Evolutionary conservation across 1,140 invertebrate genomes (phyloP).

Genomic region (Mactra quadrangularis): DNA sequence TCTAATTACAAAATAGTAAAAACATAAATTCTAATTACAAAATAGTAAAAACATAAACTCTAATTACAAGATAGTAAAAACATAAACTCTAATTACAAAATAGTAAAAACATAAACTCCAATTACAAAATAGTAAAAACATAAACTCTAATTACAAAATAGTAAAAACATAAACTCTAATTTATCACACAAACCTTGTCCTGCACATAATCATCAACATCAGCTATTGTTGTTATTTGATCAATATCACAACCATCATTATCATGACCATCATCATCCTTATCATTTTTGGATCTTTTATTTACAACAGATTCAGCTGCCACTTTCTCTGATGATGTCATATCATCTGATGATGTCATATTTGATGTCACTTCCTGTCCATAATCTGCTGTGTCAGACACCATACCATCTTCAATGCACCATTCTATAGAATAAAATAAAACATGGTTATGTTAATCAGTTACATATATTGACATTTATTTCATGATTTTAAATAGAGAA

Average conservation of each 20-base stretch:
- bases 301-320: no score
- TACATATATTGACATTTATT: no score
- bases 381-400: neutral
- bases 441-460: neutral
- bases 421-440: neutral
- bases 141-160: neutral
- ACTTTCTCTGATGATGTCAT: neutral
- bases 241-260: slow-evolving; percentile 19
- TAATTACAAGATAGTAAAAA: neutral
- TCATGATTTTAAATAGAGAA: no score
- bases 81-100: neutral
- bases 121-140: neutral
- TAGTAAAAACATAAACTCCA: neutral
- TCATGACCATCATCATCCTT: no score
- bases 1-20: neutral
- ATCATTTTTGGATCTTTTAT: no score
- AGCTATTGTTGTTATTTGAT: slow-evolving; percentile 1
- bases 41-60: neutral
- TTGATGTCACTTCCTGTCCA: neutral
- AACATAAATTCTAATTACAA: neutral
- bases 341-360: neutral
- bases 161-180: no score
- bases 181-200: neutral
- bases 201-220: slow-evolving; percentile 20
- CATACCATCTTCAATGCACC: neutral